Base-by-base conservation (phyloP, 2,888 invertebrate species). In the Teleiodes luculella region DNA sequence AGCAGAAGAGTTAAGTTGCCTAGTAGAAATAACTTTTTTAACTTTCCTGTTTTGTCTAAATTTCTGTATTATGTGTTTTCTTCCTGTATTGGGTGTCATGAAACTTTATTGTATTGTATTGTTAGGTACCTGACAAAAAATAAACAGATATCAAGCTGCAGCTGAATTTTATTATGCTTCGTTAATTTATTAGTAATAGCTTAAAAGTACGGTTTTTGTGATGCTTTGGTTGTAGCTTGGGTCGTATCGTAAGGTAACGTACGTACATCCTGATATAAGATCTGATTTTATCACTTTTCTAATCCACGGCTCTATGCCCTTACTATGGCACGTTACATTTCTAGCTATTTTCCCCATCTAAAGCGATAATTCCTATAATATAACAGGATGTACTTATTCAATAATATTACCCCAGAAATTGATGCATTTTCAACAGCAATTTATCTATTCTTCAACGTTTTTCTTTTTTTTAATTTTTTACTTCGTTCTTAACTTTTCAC, bases 121-220 rank as follows among this genome's bases (percentile, higher is more conserved):
- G n/a, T 41, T 11, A 18, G 11, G 41, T 18, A 8, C 2, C 7
- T 16, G 6, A 10, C 8, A 4, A 24, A 43, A 43, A 18, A 24
- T 6, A 43, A 43, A 41, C 1, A 33, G n/a, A 20, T n/a, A n/a
- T 47, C 48, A 14, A 71, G 65, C 66, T 74, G 76, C 78, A 79
- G 70, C 71, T 70, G 65, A 51, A 66, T 53, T 78, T 78, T 75
- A 72, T 62, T 75, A 66, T 78, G 76, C 71, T 68, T 65, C 55
- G 48, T 53, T 58, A 30, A 35, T 49, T 8, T 16, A 48, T 16
- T 48, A 3, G 3, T 45, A 11, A n/a, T n/a, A n/a, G n/a, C 36
- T 49, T 37, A 49, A 30, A 24, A 36, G 36, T 37, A 49, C 14
- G n/a, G 33, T 20, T 53, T 30, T 11, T 24, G 35, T 53, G 35